phyloP scores from a whole-genome alignment of 2,113 vertebrate species.

The Semnornis frantzii region DNA sequence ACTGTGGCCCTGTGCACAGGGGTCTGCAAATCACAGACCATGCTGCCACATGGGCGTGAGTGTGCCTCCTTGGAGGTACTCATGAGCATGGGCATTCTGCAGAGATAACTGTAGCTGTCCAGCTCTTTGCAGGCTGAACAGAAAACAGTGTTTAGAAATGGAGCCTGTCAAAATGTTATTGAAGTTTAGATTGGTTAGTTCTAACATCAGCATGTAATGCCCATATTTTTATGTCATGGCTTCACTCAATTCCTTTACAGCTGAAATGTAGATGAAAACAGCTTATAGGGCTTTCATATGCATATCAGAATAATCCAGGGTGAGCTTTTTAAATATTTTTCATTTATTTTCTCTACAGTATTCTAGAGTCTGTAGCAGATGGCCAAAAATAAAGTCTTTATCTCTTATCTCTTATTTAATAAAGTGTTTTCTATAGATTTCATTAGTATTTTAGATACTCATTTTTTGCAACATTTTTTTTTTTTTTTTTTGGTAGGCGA shows the following conservation, averaged over 20 bases:
- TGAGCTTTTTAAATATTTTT: not conserved
- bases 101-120: no score
- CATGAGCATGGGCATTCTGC: no score
- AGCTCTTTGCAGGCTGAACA: not conserved
- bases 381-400: not conserved
- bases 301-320: not conserved
- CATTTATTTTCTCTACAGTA: not conserved
- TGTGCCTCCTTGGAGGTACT: no score
- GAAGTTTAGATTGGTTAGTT: not conserved
- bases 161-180: not conserved
- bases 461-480: not conserved
- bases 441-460: constrained; percentile 26
- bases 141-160: not conserved
- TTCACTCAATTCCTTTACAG: not conserved
- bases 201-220: not conserved
- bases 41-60: no score
- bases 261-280: not conserved
- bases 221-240: not conserved
- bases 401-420: constrained; percentile 32
- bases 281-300: not conserved
- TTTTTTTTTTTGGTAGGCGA: not conserved
- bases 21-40: no score
- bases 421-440: constrained; percentile 35
- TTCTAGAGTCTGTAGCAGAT: constrained; percentile 22
- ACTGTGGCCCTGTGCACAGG: no score